These are phyloP conservation scores for Epinephelus lanceolatus DNA, from an alignment of 2,113 vertebrate genomes.

Conservation along the genomic window DNA sequence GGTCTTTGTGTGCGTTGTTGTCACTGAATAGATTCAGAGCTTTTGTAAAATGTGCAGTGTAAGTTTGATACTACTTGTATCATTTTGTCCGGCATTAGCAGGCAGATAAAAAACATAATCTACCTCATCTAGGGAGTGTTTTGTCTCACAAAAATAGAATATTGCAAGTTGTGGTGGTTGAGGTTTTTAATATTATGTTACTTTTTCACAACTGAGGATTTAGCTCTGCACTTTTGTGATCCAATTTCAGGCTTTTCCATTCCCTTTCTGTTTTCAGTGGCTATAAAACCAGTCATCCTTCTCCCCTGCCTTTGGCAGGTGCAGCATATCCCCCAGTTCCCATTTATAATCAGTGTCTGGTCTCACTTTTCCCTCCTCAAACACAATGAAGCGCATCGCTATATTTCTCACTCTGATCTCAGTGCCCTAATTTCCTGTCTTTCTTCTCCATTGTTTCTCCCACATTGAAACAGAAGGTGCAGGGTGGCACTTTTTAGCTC, in stretches of 20 bases:
- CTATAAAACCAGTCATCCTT: conserved; percentile 45
- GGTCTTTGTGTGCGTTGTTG: conserved; percentile 3
- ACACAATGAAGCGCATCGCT: conserved; percentile 31
- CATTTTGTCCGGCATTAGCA: background rate
- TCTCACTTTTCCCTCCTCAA: conserved; percentile 21
- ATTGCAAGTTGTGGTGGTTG: background rate
- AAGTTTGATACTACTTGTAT: background rate
- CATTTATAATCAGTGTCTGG: conserved; percentile 35
- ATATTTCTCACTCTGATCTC: conserved; percentile 20
- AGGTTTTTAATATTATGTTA: conserved; percentile 8
- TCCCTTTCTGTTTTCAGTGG: conserved; percentile 17
- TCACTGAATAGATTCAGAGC: background rate
- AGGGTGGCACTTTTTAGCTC: conserved; percentile 15
- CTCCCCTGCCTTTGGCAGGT: conserved; percentile 35
- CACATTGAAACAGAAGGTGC: background rate
- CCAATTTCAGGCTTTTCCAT: conserved; percentile 32
- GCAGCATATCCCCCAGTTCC: conserved; percentile 7
- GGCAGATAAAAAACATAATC: background rate
- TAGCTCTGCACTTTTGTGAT: conserved; percentile 22
- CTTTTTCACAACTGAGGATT: conserved; percentile 13
- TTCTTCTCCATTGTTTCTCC: conserved; percentile 21
- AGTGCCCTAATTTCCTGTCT: conserved; percentile 22
- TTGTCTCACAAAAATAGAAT: background rate
- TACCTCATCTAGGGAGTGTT: background rate
- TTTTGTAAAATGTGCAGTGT: conserved; percentile 1